Evolutionary conservation across 2,113 vertebrate species (phyloP).

Genomic region (Nicator chloris): DNA sequence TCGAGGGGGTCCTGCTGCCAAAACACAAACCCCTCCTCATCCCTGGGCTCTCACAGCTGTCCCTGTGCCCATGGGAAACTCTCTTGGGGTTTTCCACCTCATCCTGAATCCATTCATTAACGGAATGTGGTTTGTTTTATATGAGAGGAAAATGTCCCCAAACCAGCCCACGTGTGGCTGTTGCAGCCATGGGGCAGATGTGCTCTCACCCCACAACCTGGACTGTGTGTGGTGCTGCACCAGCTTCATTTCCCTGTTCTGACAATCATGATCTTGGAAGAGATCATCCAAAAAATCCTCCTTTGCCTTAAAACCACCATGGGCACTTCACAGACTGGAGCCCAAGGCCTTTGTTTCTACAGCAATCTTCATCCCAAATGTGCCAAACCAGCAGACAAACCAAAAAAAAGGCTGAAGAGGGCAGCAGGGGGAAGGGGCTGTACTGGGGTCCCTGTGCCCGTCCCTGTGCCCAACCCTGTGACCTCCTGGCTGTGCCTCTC

Average conservation of each 20-base stretch:
- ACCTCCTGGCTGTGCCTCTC: not conserved
- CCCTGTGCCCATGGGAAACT: rapidly evolving
- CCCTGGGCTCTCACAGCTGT: not conserved
- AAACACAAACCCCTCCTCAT: not conserved
- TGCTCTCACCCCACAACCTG: not conserved
- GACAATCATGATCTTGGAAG: constrained; percentile 16
- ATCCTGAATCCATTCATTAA: not conserved
- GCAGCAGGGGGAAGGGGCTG: not conserved
- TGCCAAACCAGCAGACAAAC: constrained; percentile 40
- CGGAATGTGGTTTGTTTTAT: not conserved
- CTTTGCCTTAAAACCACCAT: not conserved
- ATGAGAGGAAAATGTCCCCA: rapidly evolving
- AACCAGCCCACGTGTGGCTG: rapidly evolving
- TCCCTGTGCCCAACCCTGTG: not conserved
- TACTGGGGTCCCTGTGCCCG: rapidly evolving
- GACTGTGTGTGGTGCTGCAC: not conserved
- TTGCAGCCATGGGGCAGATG: rapidly evolving
- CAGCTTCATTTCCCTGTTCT: not conserved
- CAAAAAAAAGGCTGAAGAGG: constrained; percentile 31
- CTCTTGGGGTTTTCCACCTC: not conserved
- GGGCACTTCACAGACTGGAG: not conserved
- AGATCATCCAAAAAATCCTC: not conserved
- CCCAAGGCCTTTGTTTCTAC: not conserved
- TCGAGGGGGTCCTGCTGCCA: not conserved
- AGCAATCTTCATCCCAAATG: not conserved